phyloP scores from a whole-genome alignment of 2,797 vertebrate species.

The Sebastes oblongus region DNA sequence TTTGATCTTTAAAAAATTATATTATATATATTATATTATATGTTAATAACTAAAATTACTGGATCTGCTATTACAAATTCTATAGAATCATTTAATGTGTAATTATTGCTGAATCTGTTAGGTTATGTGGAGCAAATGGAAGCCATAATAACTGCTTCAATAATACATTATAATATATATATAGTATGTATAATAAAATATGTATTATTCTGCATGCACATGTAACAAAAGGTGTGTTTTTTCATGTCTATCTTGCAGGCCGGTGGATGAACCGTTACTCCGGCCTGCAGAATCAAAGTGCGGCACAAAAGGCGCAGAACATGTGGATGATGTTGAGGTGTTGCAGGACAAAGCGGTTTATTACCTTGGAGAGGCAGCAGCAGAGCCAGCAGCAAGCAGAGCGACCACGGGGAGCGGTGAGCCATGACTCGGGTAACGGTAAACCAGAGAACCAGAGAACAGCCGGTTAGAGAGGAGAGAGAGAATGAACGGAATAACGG shows the following conservation, averaged over 20 bases:
- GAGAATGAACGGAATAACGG: background rate
- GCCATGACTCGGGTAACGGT: slow-evolving; percentile 20
- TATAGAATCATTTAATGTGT: background rate
- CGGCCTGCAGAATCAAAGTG: background rate
- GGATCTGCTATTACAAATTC: accelerated
- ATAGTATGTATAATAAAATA: no score
- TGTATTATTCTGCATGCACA: background rate
- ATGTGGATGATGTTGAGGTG: background rate
- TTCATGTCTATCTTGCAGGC: background rate
- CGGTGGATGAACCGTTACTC: slow-evolving; percentile 11
- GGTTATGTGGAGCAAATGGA: background rate
- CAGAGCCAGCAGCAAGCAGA: slow-evolving; percentile 54
- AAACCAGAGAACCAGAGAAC: no score
- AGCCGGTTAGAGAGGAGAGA: background rate
- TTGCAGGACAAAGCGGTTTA: slow-evolving; percentile 41
- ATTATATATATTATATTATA: background rate
- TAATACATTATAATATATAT: no score
- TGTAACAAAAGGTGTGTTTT: no score
- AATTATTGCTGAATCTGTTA: background rate
- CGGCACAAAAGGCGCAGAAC: slow-evolving; percentile 42
- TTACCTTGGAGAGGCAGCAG: slow-evolving; percentile 72
- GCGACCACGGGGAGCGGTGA: background rate
- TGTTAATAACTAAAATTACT: background rate
- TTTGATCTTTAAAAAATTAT: background rate
- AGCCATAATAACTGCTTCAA: background rate